Conservation (phyloP, 2,797 vertebrate species). For the Pyrocephalus nanus region DNA sequence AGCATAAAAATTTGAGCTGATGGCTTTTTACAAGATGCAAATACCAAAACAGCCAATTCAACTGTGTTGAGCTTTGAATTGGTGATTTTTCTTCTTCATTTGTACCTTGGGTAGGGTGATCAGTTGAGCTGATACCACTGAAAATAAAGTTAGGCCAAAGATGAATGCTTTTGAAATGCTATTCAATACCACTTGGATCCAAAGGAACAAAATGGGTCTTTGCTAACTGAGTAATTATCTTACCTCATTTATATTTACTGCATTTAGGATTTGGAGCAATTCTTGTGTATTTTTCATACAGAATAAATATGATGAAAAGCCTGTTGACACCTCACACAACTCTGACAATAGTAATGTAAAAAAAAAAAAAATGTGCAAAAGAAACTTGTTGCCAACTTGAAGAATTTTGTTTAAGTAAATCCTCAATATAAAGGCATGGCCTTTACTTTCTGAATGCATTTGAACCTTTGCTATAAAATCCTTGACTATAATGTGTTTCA, state of each 20-base stretch:
- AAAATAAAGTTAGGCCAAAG: neutral
- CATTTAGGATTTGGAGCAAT: neutral
- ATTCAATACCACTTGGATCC: neutral
- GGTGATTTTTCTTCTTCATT: neutral
- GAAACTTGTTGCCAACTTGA: neutral
- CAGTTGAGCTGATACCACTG: neutral
- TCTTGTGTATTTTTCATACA: neutral
- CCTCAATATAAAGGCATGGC: neutral
- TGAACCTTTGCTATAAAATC: neutral
- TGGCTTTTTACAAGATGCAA: neutral
- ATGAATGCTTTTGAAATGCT: neutral
- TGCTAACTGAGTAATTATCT: neutral
- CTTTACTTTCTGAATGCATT: neutral
- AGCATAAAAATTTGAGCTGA: neutral
- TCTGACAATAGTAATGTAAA: neutral
- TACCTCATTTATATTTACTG: neutral
- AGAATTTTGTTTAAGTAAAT: neutral
- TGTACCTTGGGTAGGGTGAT: neutral
- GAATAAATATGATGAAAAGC: neutral
- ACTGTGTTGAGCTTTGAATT: neutral
- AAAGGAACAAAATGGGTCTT: neutral
- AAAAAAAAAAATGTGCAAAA: accelerated
- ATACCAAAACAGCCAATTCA: neutral
- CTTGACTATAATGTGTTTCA: neutral
- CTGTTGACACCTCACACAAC: neutral